phyloP scores from a whole-genome alignment of 2,113 vertebrate species.

The Carlito syrichta region DNA sequence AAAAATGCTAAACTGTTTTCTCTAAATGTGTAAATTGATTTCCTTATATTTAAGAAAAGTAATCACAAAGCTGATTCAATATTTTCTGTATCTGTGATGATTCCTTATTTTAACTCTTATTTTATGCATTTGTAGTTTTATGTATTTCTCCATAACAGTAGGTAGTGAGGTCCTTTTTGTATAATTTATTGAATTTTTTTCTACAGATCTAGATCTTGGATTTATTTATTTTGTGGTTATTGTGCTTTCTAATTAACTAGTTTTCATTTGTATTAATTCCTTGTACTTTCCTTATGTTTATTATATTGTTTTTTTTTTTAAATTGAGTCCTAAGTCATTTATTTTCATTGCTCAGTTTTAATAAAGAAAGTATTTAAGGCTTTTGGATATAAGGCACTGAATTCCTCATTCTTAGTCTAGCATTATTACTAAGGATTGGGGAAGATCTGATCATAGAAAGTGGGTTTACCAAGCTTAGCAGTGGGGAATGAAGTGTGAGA shows the following conservation, averaged over 20 bases:
- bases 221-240: background rate
- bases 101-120: background rate
- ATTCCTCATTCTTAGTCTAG: background rate
- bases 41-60: background rate
- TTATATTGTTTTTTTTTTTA: background rate
- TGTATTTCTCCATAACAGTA: background rate
- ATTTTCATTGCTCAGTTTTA: background rate
- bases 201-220: background rate
- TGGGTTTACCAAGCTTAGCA: background rate
- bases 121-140: background rate
- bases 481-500: background rate
- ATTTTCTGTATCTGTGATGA: background rate
- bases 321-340: background rate
- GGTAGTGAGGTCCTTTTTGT: background rate
- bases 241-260: background rate
- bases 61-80: background rate
- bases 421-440: background rate
- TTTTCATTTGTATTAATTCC: background rate
- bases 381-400: background rate
- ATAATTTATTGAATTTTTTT: background rate
- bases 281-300: background rate
- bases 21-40: background rate
- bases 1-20: background rate
- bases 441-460: background rate
- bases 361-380: background rate